These are phyloP conservation scores for Byasa hedistus DNA, from an alignment of 2,888 invertebrate genomes.

Conservation along the genomic window DNA sequence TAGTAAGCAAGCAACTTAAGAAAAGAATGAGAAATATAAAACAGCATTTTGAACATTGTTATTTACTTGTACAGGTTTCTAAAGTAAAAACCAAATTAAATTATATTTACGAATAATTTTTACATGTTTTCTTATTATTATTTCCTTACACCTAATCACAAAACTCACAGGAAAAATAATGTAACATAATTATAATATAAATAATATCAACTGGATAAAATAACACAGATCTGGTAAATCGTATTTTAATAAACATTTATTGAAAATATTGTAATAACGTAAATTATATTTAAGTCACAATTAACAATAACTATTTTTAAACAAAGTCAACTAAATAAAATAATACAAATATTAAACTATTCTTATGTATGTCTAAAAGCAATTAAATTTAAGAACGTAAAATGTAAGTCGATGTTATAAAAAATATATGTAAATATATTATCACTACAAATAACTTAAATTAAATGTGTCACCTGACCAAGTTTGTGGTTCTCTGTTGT, in stretches of 20 bases:
- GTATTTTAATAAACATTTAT: not conserved
- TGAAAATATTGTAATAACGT: not conserved
- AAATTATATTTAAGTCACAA: not conserved
- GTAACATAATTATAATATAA: not conserved
- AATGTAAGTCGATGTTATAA: no score
- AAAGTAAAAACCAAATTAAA: no score
- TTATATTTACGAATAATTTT: no score
- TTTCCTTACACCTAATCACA: no score
- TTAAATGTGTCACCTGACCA: conserved; percentile 37
- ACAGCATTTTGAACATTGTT: not conserved
- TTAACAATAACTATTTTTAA: not conserved
- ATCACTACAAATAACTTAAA: conserved; percentile 34
- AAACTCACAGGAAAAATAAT: no score
- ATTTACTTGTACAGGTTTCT: no score
- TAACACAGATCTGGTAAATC: not conserved
- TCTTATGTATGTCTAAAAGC: not conserved
- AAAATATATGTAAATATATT: not conserved
- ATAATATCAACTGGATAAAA: not conserved
- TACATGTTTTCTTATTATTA: no score
- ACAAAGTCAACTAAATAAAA: not conserved
- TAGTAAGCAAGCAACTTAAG: not conserved
- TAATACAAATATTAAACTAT: not conserved
- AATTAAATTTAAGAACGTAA: no score
- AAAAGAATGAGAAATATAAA: not conserved
- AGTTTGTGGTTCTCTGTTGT: conserved; percentile 22